phyloP scores from a whole-genome alignment of 2,888 invertebrate species.

The Troilus luridus region DNA sequence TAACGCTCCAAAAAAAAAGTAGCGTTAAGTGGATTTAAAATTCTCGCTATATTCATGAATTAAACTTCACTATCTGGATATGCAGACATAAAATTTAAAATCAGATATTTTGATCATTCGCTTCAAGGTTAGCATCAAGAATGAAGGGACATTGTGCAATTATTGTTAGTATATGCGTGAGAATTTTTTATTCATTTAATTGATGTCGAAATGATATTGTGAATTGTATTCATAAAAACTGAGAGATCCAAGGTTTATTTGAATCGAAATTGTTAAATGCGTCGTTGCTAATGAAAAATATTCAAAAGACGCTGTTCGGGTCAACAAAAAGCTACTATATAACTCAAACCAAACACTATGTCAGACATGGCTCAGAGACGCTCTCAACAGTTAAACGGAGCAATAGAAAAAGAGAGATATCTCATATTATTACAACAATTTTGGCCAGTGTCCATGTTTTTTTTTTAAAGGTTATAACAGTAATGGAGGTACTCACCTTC shows the following conservation, averaged over 20 bases:
- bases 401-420: background rate
- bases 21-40: background rate
- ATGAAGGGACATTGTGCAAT: background rate
- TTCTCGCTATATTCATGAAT: too few relatives aligned
- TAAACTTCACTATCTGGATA: background rate
- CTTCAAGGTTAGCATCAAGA: background rate
- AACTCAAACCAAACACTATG: background rate
- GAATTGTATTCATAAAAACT: background rate
- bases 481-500: slow-evolving; percentile 61
- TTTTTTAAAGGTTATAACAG: slow-evolving; percentile 37
- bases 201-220: background rate
- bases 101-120: background rate
- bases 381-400: background rate
- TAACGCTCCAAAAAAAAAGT: background rate
- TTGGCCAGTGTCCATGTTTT: background rate
- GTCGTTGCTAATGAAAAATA: background rate
- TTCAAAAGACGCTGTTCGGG: background rate
- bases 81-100: background rate
- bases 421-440: slow-evolving; percentile 17
- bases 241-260: background rate
- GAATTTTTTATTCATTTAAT: background rate
- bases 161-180: background rate
- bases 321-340: background rate
- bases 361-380: background rate
- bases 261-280: background rate